Percentiles rank a stretch among this genome's conserved stretches.
Conservation (phyloP, 2,888 invertebrate species). For the Erebia aethiops region DNA sequence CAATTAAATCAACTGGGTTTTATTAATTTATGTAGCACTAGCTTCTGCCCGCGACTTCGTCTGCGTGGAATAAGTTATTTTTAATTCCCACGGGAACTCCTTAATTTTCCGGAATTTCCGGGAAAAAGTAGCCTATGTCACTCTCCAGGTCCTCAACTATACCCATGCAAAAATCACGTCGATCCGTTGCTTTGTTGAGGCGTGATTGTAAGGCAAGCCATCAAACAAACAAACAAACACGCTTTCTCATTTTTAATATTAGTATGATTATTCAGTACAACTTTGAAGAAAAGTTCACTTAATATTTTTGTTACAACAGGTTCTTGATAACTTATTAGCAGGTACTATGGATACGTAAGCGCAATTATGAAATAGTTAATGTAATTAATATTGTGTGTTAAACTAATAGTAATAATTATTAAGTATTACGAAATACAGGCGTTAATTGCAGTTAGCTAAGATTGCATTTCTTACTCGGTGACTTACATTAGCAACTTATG, state of each 20-base stretch:
- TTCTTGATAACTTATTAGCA: no score
- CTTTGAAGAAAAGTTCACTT: no score
- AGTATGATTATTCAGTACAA: no score
- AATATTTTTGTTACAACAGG: no score
- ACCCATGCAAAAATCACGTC: no score
- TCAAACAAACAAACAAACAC: no score
- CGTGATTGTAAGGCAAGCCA: no score
- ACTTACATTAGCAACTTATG: slow-evolving; percentile 1
- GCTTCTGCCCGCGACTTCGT: neutral
- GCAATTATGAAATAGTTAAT: neutral
- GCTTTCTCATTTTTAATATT: no score
- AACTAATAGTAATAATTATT: neutral
- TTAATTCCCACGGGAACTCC: neutral
- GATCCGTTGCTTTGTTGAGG: no score
- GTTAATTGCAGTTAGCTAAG: slow-evolving; percentile 13
- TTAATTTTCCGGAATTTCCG: no score
- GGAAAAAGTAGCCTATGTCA: no score
- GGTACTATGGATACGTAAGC: neutral
- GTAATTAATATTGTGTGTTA: neutral
- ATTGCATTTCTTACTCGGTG: slow-evolving; percentile 24
- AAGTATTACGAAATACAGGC: slow-evolving; percentile 20
- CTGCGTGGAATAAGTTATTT: neutral
- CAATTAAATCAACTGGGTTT: slow-evolving; percentile 22
- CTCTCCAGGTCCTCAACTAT: no score
- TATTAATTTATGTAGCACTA: slow-evolving; percentile 16